Evolutionary conservation across 2,113 vertebrate genomes (phyloP), one percentile per base, ranked within the genome.

Genomic region (Brachyhypopomus occidentalis): DNA sequence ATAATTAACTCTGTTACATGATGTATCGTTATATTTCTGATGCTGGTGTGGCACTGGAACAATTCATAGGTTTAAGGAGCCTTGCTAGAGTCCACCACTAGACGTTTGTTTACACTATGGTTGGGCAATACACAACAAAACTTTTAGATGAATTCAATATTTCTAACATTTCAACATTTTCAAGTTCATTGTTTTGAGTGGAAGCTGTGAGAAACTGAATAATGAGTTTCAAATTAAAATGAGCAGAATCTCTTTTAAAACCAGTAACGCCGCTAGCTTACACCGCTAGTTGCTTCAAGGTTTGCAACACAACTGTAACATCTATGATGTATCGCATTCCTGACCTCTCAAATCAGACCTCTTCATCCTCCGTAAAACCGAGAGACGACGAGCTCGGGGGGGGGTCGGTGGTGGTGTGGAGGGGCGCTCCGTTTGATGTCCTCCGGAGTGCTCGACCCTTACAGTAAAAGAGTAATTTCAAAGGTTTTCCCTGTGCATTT

Each of bases 361-460:
- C 55, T 79, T 0, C 52, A 66, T 74, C 70, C 25, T 23, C 48
- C 72, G 36, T 20, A 62, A 5, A 72, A 72, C 25, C 6, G 58
- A 63, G 56, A 36, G 72, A 72, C 17, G 20, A 25, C 30, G 52
- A n/a, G 22, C 52, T 17, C 20, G 20, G 19, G 58, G 56, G 56
- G 16, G 6, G 58, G 58, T 52, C 1, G 19, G 58, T 60, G 58
- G 4, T 2, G 56, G 11, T 60, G 58, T 52, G 45, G 45, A 22
- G 58, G 58, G 58, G 20, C n/a, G 58, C n/a, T n/a, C 59, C 34
- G 8, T 82, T 76, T 72, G 80, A 70, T 70, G 63, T 82, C 30
- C 72, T 52, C 20, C 27, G 22, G 11, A 60, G 73, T 41, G 0
- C 48, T 71, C 55, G 34, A 41, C 56, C 45, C 55, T 48, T 30